These are phyloP conservation scores for rat (Rattus norvegicus) DNA, from an alignment of 2,113 vertebrate species.

Conservation along the genomic window GRCr8 NC_086039.1:72654501-72655000, in stretches of 20 bases:
- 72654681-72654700: background rate
- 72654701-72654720: background rate
- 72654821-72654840: background rate
- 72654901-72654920: background rate
- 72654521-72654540: conserved; percentile 9
- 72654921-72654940: background rate
- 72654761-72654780: background rate
- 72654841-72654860: background rate
- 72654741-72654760: background rate
- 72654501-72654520: background rate
- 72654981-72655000: background rate
- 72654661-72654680: conserved; percentile 30
- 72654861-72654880: background rate
- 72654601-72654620: background rate
- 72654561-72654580: background rate
- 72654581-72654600: background rate
- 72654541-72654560: background rate
- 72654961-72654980: background rate
- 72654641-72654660: background rate
- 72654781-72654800: background rate
- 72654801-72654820: no score
- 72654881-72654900: background rate
- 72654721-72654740: background rate
- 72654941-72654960: background rate
- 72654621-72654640: background rate